Evolutionary conservation across 2,888 invertebrate species (phyloP), one percentile per base, ranked within the genome.

Genomic region (Tholera decimalis): DNA sequence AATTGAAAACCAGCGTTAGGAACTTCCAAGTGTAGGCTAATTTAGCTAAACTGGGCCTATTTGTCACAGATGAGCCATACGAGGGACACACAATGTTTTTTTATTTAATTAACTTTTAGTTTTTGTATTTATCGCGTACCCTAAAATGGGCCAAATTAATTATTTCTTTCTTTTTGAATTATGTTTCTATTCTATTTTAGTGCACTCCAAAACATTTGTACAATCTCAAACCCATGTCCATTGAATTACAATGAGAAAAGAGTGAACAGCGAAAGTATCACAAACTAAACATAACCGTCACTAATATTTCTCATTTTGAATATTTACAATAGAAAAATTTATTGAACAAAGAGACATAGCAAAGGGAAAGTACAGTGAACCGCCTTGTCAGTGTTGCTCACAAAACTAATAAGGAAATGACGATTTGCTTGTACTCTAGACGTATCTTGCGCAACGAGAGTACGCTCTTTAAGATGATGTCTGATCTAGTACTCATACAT

Each of bases 391-490:
- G 44, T 49, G 63, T 60, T 58, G 54, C 77, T 58, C 46, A 70
- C 71, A 55, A 76, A 80, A 79, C 82, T 83, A 83, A 83, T 83
- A 83, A 83, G 82, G 83, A 83, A 83, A 71, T 69, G 74, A 77
- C 80, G 64, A 76, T 82, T 83, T 80, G 53, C 68, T 53, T 47
- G 54, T 64, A 71, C 76, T 49, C 44, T 51, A 41, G 18, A 50
- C 49, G 49, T 63, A 50, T 49, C 77, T 83, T 83, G 70, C 73
- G 73, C 79, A 82, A 81, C 59, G 26, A 22, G 44, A 46, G 44
- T 50, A 54, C 64, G 50, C 49, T 51, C 50, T 51, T 49, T 46
- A 59, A 73, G 63, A 64, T 59, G 49, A 43, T 37, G 57, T 55
- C 46, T 53, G 26, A 50, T 72, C 72, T 55, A 59, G 43, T 50